phyloP scores from a whole-genome alignment of 23 tunicate species.

The Trididemnum clinides region DNA sequence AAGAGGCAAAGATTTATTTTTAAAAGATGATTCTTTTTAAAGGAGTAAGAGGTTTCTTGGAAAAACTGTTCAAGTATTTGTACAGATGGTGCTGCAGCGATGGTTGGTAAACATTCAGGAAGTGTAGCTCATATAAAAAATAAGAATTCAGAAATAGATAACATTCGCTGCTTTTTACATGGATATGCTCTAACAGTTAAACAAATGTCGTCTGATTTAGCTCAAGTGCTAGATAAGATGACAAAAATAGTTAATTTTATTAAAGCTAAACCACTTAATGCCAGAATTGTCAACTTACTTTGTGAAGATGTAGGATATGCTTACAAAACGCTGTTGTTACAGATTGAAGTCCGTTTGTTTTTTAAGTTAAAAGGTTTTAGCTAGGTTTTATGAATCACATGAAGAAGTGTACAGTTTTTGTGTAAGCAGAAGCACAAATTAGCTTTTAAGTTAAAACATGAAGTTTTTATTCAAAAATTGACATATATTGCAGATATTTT shows the following conservation, averaged over 20 bases:
- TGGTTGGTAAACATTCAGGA: too few species aligned
- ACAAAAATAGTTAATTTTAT: background rate
- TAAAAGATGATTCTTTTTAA: too few species aligned
- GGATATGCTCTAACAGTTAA: background rate
- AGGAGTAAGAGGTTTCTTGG: too few species aligned
- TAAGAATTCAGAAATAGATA: too few species aligned
- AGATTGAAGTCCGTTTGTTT: background rate
- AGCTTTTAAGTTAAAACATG: background rate
- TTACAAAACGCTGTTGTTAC: background rate
- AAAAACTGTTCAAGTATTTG: too few species aligned
- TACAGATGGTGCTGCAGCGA: too few species aligned
- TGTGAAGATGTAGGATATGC: background rate
- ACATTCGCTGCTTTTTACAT: too few species aligned
- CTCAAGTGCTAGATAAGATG: background rate
- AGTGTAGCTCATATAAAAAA: too few species aligned
- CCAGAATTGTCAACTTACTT: background rate
- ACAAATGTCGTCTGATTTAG: background rate
- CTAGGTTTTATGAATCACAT: background rate
- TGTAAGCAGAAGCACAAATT: background rate
- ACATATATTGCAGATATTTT: background rate
- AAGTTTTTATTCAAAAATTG: background rate
- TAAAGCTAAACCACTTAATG: background rate
- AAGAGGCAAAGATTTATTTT: too few species aligned
- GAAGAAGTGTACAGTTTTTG: background rate
- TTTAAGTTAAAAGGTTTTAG: background rate